A percentile compares a stretch with the other conserved stretches of the same genome.
Evolutionary conservation across 2,888 invertebrate species (phyloP).

Genomic region (Minunthozetes semirufus): DNA sequence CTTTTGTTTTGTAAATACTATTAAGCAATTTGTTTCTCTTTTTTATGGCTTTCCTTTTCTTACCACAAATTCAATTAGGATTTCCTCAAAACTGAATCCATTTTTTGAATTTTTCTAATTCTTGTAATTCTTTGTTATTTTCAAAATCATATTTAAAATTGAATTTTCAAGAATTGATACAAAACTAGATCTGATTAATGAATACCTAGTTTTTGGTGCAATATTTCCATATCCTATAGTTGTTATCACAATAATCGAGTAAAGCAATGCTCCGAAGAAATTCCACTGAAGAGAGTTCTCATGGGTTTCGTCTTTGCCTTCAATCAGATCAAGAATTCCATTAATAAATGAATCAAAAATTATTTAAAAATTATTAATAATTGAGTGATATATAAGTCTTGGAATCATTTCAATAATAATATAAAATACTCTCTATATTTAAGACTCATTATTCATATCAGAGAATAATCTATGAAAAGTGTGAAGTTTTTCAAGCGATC

Average conservation of each 20-base stretch:
- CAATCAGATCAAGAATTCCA: too few species aligned
- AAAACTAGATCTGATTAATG: neutral
- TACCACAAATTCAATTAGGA: too few species aligned
- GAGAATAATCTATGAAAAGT: neutral
- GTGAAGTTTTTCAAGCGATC: too few species aligned
- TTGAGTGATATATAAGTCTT: too few species aligned
- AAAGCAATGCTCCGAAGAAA: conserved; percentile 70
- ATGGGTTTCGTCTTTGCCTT: conserved; percentile 2
- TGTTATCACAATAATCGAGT: conserved; percentile 91
- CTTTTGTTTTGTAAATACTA: neutral
- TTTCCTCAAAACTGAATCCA: too few species aligned
- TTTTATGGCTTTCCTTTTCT: neutral
- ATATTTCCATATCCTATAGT: conserved; percentile 95
- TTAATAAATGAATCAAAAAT: too few species aligned
- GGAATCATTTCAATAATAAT: neutral
- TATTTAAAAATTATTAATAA: too few species aligned
- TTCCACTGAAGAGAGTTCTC: conserved; percentile 66
- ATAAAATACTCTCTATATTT: neutral
- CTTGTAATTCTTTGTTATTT: too few species aligned
- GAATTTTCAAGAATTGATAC: too few species aligned
- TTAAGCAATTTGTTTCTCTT: neutral
- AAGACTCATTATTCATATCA: neutral
- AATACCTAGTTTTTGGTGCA: conserved; percentile 68
- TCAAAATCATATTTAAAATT: too few species aligned
- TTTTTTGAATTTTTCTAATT: too few species aligned